Conservation (phyloP, 2,888 invertebrate genomes). For the Danaus chrysippus region DNA sequence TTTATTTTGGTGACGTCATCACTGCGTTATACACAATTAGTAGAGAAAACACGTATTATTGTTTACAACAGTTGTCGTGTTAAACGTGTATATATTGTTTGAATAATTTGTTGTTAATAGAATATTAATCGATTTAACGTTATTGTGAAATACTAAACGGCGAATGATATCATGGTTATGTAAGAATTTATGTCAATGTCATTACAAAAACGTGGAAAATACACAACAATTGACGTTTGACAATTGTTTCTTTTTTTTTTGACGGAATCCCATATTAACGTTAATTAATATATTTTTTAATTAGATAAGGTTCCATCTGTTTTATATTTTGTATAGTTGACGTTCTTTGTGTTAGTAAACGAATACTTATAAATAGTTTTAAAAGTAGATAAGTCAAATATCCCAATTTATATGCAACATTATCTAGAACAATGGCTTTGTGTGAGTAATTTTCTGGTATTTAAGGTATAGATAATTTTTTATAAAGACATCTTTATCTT, state of each 20-base stretch:
- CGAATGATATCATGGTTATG: constrained; percentile 8
- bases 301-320: neutral
- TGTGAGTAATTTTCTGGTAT: constrained; percentile 23
- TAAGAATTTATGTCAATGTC: constrained; percentile 26
- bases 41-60: too few relatives aligned
- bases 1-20: too few relatives aligned
- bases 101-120: too few relatives aligned
- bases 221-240: neutral
- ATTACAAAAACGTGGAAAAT: constrained; percentile 11
- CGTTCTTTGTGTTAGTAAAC: too few relatives aligned
- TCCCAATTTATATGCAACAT: constrained; percentile 26
- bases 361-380: too few relatives aligned
- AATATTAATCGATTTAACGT: neutral
- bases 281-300: neutral
- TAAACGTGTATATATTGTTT: too few relatives aligned
- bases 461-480: constrained; percentile 18
- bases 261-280: neutral
- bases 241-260: neutral
- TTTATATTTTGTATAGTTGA: too few relatives aligned
- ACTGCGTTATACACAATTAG: too few relatives aligned
- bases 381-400: constrained; percentile 18
- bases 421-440: constrained; percentile 20
- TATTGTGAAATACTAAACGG: neutral
- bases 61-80: too few relatives aligned
- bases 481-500: constrained; percentile 1